Percentiles rank a stretch among this genome's conserved stretches.
Evolutionary conservation across 2,888 invertebrate species (phyloP).

Genomic region (Tetramorium bicarinatum): DNA sequence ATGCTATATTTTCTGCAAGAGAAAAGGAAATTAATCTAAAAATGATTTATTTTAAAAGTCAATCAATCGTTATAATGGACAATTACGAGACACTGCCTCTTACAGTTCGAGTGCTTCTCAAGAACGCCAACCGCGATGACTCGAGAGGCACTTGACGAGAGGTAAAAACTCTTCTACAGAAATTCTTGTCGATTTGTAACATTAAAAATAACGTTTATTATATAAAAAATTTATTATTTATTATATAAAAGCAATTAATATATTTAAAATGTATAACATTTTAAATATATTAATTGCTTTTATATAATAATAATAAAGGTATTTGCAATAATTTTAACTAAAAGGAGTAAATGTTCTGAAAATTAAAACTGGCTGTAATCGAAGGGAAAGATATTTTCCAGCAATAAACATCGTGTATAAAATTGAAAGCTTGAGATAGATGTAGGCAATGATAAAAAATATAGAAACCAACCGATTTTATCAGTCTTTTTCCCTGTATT

Average conservation of each 20-base stretch:
- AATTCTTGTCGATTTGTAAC: slow-evolving; percentile 6
- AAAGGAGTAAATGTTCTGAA: neutral
- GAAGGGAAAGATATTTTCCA: neutral
- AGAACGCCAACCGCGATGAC: slow-evolving; percentile 57
- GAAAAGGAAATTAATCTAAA: slow-evolving; percentile 54
- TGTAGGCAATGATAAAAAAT: neutral
- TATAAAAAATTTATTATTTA: too few relatives aligned
- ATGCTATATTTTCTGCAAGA: neutral
- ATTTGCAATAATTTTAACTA: neutral
- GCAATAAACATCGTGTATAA: neutral
- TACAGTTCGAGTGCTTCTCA: slow-evolving; percentile 63
- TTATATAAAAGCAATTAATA: too few relatives aligned
- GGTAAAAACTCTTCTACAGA: slow-evolving; percentile 61
- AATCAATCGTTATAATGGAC: slow-evolving; percentile 67
- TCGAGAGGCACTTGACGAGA: slow-evolving; percentile 62
- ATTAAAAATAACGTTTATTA: neutral
- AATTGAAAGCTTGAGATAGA: neutral
- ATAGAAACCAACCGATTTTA: slow-evolving; percentile 11
- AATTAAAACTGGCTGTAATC: neutral
- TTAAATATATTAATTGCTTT: slow-evolving; percentile 1
- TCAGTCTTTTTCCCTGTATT: neutral
- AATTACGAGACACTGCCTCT: slow-evolving; percentile 70
- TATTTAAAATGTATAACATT: neutral
- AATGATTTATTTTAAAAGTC: slow-evolving; percentile 40
- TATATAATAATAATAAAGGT: neutral